Base-by-base conservation (phyloP, 2,888 invertebrate species). In the Conomelus anceps region DNA sequence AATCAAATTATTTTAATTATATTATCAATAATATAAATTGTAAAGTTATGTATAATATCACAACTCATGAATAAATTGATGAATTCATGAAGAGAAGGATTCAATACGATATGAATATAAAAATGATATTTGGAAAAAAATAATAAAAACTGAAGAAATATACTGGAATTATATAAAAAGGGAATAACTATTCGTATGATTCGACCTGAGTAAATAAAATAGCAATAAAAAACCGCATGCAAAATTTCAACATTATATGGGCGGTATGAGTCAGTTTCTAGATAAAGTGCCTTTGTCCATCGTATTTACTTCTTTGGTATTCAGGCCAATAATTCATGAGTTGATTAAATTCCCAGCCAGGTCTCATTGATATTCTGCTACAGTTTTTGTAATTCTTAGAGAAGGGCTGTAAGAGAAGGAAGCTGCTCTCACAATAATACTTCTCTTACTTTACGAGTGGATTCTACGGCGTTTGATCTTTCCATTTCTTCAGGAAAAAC, bases 311-410 rank as follows among this genome's bases (percentile, higher is more conserved):
- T 63, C 24, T 86, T 86, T 86, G 26, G 86, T 86, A 86, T 86
- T 86, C 86, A 86, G 86, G 3, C 23, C 86, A 23, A 29, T 86
- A 86, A 86, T 86, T 86, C 86, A 86, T 20, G n/a, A 24, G 86
- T 29, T 86, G 86, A 86, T 86, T 86, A 86, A 86, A 86, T 86
- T 86, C 86, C 86, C 86, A 17, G 26, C 29, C 24, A 26, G 86
- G 24, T 23, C 86, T 86, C 86, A 86, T 86, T 86, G 86, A 86
- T 86, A 86, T 86, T 86, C 86, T 6, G 24, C 22, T 86, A 29
- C 86, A 86, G 86, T 86, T 86, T 86, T 86, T 86, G 86, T 86
- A 86, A 86, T 86, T 86, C 86, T 7, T 86, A n/a, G 63, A n/a
- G n/a, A n/a, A 63, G 63, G 63, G 7, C 13, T 3, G 13, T 3